These are phyloP conservation scores for Alcis repandata DNA, from an alignment of 2,888 invertebrate species.

Conservation along the genomic window DNA sequence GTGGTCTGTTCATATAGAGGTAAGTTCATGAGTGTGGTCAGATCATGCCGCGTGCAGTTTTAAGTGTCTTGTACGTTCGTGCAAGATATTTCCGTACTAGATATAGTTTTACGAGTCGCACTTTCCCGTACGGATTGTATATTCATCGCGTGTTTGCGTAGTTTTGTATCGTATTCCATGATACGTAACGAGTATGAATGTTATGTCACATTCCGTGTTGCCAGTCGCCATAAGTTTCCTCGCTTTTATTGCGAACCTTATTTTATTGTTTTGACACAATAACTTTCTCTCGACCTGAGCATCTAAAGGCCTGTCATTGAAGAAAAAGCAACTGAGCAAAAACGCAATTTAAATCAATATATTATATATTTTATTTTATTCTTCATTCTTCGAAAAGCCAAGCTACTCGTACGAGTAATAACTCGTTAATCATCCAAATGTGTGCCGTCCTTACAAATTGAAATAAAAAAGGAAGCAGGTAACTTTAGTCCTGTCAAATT, in stretches of 20 bases:
- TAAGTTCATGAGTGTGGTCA: no score
- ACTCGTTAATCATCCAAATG: no score
- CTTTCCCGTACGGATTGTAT: conserved; percentile 5
- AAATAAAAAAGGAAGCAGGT: no score
- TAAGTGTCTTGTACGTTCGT: neutral
- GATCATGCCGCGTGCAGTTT: no score
- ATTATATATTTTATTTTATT: no score
- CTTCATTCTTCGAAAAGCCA: no score
- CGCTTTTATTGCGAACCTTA: conserved; percentile 9
- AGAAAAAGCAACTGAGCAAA: no score
- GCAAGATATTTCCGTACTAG: neutral
- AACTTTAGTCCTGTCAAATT: no score
- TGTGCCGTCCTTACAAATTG: no score
- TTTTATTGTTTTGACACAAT: conserved; percentile 16
- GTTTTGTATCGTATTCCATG: conserved; percentile 6
- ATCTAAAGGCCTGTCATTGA: neutral
- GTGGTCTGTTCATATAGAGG: no score
- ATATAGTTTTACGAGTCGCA: conserved; percentile 4
- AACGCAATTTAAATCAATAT: no score
- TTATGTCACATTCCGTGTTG: conserved; percentile 8
- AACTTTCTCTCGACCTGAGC: neutral
- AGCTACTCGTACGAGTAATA: no score
- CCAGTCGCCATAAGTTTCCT: conserved; percentile 4
- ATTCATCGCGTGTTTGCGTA: conserved; percentile 25
- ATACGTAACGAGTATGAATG: conserved; percentile 6